Evolutionary conservation across 2,797 vertebrate genomes (phyloP).

Genomic region (Phaenicophaeus curvirostris): DNA sequence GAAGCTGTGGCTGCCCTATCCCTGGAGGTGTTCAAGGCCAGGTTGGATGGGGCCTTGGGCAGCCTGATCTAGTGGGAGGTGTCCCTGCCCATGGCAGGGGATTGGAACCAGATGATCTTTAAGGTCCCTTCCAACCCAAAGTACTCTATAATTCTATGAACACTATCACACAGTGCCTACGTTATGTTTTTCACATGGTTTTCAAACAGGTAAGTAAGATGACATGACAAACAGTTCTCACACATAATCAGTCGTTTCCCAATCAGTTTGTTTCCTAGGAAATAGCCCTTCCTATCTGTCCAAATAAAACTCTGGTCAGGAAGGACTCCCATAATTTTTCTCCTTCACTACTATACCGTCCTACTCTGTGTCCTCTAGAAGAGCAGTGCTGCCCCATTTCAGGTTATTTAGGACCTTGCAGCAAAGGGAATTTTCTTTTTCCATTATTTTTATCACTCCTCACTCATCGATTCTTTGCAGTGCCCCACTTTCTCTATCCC

Average conservation of each 20-base stretch:
- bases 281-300: not conserved
- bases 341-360: not conserved
- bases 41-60: too few relatives aligned
- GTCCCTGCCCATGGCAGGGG: too few relatives aligned
- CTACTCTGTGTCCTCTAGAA: conserved; percentile 5
- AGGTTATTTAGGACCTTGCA: not conserved
- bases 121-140: not conserved
- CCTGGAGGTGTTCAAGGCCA: too few relatives aligned
- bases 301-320: not conserved
- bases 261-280: not conserved
- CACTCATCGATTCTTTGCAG: not conserved
- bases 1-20: too few relatives aligned
- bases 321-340: not conserved
- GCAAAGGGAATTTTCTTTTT: conserved; percentile 35
- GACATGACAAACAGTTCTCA: not conserved
- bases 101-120: too few relatives aligned
- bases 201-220: not conserved
- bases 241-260: not conserved
- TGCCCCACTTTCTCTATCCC: conserved; percentile 40
- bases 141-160: too few relatives aligned
- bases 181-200: not conserved
- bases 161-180: not conserved
- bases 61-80: too few relatives aligned
- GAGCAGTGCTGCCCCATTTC: not conserved
- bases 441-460: conserved; percentile 42